phyloP scores from a whole-genome alignment of 2,888 invertebrate genomes.

The Limenitis camilla region DNA sequence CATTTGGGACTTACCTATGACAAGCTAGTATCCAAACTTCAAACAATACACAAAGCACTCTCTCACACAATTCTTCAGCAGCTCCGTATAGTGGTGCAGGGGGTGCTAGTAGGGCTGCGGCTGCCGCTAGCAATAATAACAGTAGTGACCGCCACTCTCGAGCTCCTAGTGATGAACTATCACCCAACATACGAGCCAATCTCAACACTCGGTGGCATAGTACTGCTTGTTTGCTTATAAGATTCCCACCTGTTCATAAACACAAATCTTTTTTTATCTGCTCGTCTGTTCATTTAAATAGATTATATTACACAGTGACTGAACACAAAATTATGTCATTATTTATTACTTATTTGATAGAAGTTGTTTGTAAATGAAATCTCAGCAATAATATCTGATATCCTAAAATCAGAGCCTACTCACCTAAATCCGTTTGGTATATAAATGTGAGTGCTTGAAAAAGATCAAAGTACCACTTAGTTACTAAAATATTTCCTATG shows the following conservation, averaged over 20 bases:
- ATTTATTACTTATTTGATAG: too few relatives aligned
- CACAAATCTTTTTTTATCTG: too few relatives aligned
- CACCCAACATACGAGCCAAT: slow-evolving; percentile 82
- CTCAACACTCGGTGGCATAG: slow-evolving; percentile 92
- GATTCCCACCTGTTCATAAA: slow-evolving; percentile 89
- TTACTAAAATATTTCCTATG: too few relatives aligned
- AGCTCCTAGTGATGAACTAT: slow-evolving; percentile 76
- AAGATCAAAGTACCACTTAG: too few relatives aligned
- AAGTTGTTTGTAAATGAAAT: too few relatives aligned
- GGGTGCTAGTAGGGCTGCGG: slow-evolving; percentile 92
- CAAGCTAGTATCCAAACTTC: slow-evolving; percentile 82
- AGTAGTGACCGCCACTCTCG: slow-evolving; percentile 94
- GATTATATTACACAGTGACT: too few relatives aligned
- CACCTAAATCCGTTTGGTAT: slow-evolving; percentile 91
- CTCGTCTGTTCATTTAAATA: too few relatives aligned
- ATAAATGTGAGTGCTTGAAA: slow-evolving; percentile 92
- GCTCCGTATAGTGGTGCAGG: slow-evolving; percentile 95
- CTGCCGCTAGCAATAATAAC: slow-evolving; percentile 86
- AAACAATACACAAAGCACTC: slow-evolving; percentile 94
- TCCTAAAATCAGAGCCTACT: slow-evolving; percentile 36
- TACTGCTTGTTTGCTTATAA: slow-evolving; percentile 94
- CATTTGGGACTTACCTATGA: slow-evolving; percentile 66
- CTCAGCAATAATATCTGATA: too few relatives aligned
- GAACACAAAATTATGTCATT: too few relatives aligned
- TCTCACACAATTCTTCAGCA: slow-evolving; percentile 95